A percentile compares a stretch with the other conserved stretches of the same genome.
These are phyloP conservation scores for Platysternon megacephalum DNA, from an alignment of 2,113 vertebrate genomes.

Conservation along the genomic window DNA sequence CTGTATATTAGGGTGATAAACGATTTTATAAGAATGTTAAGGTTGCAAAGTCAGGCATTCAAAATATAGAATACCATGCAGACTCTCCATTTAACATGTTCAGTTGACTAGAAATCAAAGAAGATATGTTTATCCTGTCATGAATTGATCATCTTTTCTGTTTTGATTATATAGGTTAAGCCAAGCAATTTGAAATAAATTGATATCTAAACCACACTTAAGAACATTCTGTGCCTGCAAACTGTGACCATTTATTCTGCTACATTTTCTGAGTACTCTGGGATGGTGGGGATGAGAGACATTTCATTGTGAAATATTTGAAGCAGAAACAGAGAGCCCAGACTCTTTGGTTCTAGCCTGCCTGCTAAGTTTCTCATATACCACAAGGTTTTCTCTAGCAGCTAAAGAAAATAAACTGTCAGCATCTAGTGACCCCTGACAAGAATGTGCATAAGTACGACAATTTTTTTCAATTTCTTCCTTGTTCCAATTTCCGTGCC, in stretches of 20 bases:
- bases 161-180: background rate
- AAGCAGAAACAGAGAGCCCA: background rate
- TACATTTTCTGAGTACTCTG: background rate
- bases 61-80: background rate
- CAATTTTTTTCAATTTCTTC: background rate
- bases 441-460: background rate
- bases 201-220: background rate
- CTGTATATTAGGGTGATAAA: background rate
- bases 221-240: background rate
- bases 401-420: background rate
- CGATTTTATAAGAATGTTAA: background rate
- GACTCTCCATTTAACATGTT: background rate
- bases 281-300: background rate
- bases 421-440: background rate
- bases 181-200: background rate
- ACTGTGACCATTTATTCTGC: background rate
- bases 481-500: background rate
- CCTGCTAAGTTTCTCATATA: background rate
- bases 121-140: background rate
- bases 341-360: background rate
- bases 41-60: background rate
- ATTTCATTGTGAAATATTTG: background rate
- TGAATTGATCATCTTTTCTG: background rate
- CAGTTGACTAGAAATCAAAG: background rate
- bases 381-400: background rate